phyloP scores from a whole-genome alignment of 2,888 invertebrate species.

The Ganaspis brasiliensis region DNA sequence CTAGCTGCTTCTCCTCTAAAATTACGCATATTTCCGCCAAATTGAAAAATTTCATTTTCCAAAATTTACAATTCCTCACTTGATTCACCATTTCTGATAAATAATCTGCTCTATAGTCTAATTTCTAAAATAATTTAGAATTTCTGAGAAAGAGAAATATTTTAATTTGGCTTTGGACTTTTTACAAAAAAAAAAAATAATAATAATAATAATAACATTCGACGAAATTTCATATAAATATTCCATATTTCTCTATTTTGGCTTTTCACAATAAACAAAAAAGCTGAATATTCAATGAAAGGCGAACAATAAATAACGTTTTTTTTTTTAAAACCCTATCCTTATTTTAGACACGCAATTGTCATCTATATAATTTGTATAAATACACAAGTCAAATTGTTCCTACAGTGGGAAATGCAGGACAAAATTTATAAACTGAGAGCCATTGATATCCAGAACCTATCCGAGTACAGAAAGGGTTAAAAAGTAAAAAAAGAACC shows the following conservation, averaged over 20 bases:
- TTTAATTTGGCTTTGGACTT: background rate
- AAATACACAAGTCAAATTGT: background rate
- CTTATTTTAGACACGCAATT: background rate
- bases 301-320: no score
- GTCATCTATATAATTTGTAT: background rate
- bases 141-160: background rate
- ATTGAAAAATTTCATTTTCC: slow-evolving; percentile 10
- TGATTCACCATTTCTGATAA: background rate
- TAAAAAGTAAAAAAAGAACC: slow-evolving; percentile 16
- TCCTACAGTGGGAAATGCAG: background rate
- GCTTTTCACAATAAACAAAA: no score
- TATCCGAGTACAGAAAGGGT: slow-evolving; percentile 9
- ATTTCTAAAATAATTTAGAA: background rate
- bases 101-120: background rate
- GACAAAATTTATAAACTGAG: background rate
- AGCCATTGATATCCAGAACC: background rate
- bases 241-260: background rate
- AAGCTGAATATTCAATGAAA: no score
- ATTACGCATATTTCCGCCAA: background rate
- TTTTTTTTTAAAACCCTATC: no score
- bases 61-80: background rate
- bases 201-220: background rate
- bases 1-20: slow-evolving; percentile 49
- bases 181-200: background rate
- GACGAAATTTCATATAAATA: background rate